Percentiles rank a stretch among this genome's conserved stretches.
Conservation (phyloP, 2,113 vertebrate species). For the Pelvicachromis taeniatus region DNA sequence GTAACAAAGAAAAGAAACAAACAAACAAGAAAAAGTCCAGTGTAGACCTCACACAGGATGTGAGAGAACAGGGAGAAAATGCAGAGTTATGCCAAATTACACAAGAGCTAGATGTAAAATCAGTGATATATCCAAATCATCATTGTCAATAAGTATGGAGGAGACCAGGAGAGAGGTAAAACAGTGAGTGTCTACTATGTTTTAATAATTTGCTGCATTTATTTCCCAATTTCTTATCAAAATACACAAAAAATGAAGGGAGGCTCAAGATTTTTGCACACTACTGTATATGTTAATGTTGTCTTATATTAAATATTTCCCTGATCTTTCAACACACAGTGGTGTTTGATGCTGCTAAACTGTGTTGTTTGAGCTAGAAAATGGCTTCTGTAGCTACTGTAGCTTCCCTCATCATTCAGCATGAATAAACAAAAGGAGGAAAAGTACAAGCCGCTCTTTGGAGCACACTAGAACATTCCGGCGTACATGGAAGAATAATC, state of each 20-base stretch:
- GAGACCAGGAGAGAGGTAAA: not conserved
- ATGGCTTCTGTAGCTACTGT: not conserved
- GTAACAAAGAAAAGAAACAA: not conserved
- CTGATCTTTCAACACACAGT: not conserved
- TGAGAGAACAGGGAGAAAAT: not conserved
- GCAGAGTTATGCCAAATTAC: not conserved
- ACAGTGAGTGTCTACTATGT: not conserved
- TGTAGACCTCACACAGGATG: not conserved
- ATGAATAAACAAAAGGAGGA: slow-evolving; percentile 14
- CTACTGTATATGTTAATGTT: not conserved
- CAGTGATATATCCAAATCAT: not conserved
- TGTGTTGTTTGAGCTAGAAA: slow-evolving; percentile 15
- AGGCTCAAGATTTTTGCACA: not conserved
- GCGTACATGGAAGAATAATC: not conserved
- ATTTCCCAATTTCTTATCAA: not conserved
- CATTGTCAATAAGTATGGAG: not conserved
- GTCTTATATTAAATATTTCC: not conserved
- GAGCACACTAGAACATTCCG: not conserved
- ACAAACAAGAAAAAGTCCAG: not conserved
- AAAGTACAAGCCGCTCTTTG: not conserved
- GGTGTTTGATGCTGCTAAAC: not conserved
- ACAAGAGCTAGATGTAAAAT: not conserved
- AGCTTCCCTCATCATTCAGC: not conserved
- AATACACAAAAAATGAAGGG: not conserved
- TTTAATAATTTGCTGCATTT: not conserved